Conservation (phyloP, 2,113 vertebrate genomes). For the Podarcis raffonei region DNA sequence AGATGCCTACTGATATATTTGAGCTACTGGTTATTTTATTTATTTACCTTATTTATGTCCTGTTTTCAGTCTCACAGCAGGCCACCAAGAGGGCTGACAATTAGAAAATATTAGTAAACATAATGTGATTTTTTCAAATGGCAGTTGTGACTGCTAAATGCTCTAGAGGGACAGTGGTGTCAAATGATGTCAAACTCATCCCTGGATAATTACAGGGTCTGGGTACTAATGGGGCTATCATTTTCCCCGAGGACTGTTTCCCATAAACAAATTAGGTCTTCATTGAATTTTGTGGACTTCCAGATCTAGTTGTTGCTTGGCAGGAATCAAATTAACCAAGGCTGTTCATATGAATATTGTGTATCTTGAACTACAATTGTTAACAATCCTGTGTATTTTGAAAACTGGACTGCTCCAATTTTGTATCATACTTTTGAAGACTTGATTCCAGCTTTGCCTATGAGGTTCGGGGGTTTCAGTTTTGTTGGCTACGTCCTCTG, state of each 20-base stretch:
- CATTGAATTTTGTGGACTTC: background rate
- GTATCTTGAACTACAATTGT: background rate
- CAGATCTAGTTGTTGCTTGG: background rate
- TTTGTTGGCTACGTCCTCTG: background rate
- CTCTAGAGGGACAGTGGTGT: background rate
- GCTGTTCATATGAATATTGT: background rate
- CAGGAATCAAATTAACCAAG: background rate
- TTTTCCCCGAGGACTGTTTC: no score
- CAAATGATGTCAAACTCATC: background rate
- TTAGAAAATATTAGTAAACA: background rate
- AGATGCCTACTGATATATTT: background rate
- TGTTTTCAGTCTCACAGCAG: background rate
- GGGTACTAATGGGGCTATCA: background rate
- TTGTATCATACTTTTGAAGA: background rate
- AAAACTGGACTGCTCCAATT: background rate
- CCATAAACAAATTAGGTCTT: background rate
- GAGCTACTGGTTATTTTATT: background rate
- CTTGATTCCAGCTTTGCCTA: no score
- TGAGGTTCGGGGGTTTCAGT: background rate
- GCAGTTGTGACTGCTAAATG: background rate
- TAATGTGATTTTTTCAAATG: background rate
- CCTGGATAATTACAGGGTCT: background rate
- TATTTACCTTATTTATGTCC: background rate
- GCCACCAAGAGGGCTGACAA: background rate
- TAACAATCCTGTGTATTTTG: background rate